Evolutionary conservation across 2,113 vertebrate species (phyloP).

Genomic region (Barbus barbus): DNA sequence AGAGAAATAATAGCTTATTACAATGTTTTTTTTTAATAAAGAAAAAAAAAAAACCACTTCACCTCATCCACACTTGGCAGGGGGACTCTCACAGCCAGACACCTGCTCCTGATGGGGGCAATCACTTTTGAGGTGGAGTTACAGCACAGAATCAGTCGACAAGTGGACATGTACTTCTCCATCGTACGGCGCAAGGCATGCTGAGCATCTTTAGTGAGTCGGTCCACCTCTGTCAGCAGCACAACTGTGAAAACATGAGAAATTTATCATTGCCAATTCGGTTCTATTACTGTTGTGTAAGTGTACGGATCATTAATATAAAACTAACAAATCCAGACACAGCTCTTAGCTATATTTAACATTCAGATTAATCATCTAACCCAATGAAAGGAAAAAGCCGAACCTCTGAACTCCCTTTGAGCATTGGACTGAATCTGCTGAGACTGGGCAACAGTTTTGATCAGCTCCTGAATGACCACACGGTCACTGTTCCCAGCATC

Average conservation of each 20-base stretch:
- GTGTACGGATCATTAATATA: not conserved
- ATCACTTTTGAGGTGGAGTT: conserved; percentile 98
- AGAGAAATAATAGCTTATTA: not conserved
- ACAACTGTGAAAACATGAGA: conserved; percentile 78
- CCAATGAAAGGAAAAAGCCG: not conserved
- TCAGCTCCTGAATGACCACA: conserved; percentile 93
- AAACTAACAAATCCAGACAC: not conserved
- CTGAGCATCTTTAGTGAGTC: conserved; percentile 95
- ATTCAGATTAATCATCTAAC: conserved; percentile 6
- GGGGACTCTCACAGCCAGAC: conserved; percentile 89
- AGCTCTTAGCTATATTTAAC: not conserved
- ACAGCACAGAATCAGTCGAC: conserved; percentile 91
- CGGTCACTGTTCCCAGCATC: conserved; percentile 94
- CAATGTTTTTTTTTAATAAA: too few relatives aligned
- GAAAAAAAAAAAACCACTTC: not conserved
- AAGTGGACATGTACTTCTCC: conserved; percentile 97
- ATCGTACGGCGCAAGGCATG: conserved; percentile 95
- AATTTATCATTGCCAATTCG: not conserved
- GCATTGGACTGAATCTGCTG: conserved; percentile 96
- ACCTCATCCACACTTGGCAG: conserved; percentile 91
- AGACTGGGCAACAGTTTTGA: conserved; percentile 96
- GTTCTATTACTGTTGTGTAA: not conserved
- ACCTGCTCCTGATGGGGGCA: conserved; percentile 90
- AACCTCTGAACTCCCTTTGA: conserved; percentile 97
- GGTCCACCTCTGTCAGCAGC: conserved; percentile 92